phyloP scores from a whole-genome alignment of 1,140 invertebrate genomes.

The Chymomyza costata region DNA sequence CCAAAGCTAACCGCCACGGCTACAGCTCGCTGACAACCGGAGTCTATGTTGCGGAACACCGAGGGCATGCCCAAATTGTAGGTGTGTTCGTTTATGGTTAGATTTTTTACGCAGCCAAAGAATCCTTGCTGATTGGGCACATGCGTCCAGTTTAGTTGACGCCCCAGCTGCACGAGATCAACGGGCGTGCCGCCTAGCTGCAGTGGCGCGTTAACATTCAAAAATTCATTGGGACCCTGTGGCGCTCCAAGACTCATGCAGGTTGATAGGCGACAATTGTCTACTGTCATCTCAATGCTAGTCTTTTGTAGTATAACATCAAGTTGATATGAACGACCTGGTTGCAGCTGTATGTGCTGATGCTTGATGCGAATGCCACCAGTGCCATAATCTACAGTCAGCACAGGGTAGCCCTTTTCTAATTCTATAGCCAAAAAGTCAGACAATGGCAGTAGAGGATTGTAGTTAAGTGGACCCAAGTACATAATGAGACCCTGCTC shows the following conservation, averaged over 20 bases:
- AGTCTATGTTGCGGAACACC: constrained; percentile 81
- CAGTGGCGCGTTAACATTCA: constrained; percentile 92
- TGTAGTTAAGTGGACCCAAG: constrained; percentile 87
- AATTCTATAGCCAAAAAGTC: constrained; percentile 96
- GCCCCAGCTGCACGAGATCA: constrained; percentile 79
- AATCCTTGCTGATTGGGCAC: constrained; percentile 82
- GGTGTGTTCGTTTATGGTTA: constrained; percentile 86
- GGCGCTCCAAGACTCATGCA: constrained; percentile 84
- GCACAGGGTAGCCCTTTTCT: constrained; percentile 86
- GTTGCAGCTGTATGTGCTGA: constrained; percentile 83
- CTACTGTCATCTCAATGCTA: constrained; percentile 85
- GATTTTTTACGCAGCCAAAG: constrained; percentile 89
- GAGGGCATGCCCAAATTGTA: constrained; percentile 87
- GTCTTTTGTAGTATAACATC: constrained; percentile 85
- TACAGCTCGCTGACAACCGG: constrained; percentile 82
- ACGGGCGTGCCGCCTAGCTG: constrained; percentile 88
- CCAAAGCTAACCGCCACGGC: constrained; percentile 86
- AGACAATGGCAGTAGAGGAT: constrained; percentile 78
- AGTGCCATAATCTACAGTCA: constrained; percentile 93
- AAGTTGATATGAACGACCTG: constrained; percentile 87
- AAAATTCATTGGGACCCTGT: constrained; percentile 82
- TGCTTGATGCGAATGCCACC: constrained; percentile 85
- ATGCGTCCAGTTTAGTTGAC: constrained; percentile 80
- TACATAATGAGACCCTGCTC: constrained; percentile 92
- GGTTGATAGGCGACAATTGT: constrained; percentile 83